These are phyloP conservation scores for Nephrotoma guestfalica DNA, from an alignment of 2,888 invertebrate species.

Conservation along the genomic window DNA sequence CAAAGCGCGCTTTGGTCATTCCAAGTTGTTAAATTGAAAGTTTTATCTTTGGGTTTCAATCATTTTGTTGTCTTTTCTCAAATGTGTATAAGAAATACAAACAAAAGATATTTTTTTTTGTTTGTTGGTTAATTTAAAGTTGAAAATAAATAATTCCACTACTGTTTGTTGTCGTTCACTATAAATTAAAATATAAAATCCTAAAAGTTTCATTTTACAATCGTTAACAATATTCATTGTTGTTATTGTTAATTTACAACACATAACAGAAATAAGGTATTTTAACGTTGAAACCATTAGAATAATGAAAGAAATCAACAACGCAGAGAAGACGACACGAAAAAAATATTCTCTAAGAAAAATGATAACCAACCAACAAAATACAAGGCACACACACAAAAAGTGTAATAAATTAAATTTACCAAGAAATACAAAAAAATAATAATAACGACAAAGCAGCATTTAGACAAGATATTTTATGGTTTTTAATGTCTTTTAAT, in stretches of 20 bases:
- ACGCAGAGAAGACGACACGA: background rate
- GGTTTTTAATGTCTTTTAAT: slow-evolving; percentile 2
- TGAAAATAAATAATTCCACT: background rate
- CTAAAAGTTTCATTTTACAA: background rate
- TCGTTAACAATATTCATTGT: background rate
- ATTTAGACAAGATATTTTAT: slow-evolving; percentile 2
- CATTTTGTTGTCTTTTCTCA: background rate
- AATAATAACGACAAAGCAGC: background rate
- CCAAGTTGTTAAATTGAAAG: background rate
- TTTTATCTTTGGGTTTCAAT: background rate
- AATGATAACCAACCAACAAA: background rate
- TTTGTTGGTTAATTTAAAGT: background rate
- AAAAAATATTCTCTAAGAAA: background rate
- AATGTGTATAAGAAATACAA: background rate
- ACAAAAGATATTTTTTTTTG: background rate
- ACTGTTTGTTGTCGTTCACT: background rate
- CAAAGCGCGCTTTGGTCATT: background rate
- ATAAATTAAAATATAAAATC: background rate
- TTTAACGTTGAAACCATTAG: background rate
- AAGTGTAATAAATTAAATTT: background rate
- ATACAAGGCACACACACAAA: background rate
- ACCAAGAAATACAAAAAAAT: background rate
- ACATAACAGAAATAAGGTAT: background rate
- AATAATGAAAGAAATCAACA: background rate
- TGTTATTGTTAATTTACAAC: background rate